Evolutionary conservation across 2,113 vertebrate genomes (phyloP), one percentile per base, ranked within the genome.

Genomic region (Lepus americanus): DNA sequence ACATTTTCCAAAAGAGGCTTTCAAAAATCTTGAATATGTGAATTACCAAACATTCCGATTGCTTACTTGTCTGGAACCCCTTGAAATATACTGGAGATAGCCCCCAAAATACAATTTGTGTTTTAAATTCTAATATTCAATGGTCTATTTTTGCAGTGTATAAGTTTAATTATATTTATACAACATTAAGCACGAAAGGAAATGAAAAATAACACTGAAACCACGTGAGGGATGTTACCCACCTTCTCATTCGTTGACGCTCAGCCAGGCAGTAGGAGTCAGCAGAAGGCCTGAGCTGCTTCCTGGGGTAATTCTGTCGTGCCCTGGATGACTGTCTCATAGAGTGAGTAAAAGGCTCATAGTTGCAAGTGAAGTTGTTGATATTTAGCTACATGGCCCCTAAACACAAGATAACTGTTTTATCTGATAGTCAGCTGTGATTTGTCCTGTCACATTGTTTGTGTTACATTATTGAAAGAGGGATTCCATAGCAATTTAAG

Each of bases 81-180:
- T 94, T 92, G 17, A 87, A 79, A 87, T 31, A 51, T 82, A 6
- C 81, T 87, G 36, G 27, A 0, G 31, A 61, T 33, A 80, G 27
- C 4, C 51, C 51, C 67, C 63, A 85, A 61, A 36, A 73, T 25
- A 83, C 29, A 80, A 27, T n/a, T 64, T 85, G 17, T 70, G 51
- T 89, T 82, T 88, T 84, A 72, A 79, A 88, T 78, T 92, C 55
- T 92, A 84, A 72, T 84, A 96, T 61, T 72, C 69, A 74, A 0
- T 22, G 13, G 67, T 63, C 51, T 14, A 5, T 83, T 44, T 74
- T 89, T 86, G 25, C 39, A 61, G 49, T 44, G 78, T 76, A 6
- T 31, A 89, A 61, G 72, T 94, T 86, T 89, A 80, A 44, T 44
- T 44, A 6, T 44, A 44, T 44, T 27, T 77, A 17, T 67, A 23